Evolutionary conservation across 2,797 vertebrate species (phyloP).

Genomic region (Erithacus rubecula): DNA sequence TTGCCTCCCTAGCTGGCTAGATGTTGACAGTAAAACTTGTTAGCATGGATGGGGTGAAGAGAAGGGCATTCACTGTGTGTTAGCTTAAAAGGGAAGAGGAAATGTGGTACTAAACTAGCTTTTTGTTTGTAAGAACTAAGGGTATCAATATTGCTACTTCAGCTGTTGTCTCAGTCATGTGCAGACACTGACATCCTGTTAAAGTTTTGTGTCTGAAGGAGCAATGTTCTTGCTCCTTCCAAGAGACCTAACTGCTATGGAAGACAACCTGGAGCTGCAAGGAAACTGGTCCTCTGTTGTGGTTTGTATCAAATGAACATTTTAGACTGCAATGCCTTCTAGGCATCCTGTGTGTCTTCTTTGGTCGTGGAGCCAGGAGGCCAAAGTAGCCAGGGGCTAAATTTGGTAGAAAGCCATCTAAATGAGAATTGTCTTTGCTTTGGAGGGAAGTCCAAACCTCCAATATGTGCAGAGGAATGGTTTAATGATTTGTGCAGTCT

Average conservation of each 20-base stretch:
- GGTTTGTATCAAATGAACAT: not conserved
- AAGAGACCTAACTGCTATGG: not conserved
- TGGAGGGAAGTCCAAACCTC: not conserved
- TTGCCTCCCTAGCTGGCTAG: not conserved
- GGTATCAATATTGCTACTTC: not conserved
- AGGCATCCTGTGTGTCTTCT: not conserved
- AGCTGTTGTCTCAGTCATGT: not conserved
- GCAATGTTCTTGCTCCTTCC: not conserved
- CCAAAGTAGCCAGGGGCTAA: not conserved
- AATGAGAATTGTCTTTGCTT: not conserved
- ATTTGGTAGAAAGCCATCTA: not conserved
- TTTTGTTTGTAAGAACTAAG: not conserved
- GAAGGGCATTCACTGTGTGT: not conserved
- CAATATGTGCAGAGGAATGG: rapidly evolving
- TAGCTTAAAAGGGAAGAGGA: not conserved
- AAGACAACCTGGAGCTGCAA: not conserved
- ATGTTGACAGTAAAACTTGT: not conserved
- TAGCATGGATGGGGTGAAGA: not conserved
- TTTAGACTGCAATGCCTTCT: not conserved
- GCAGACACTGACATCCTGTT: not conserved
- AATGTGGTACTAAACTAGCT: not conserved
- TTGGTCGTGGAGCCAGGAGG: not conserved
- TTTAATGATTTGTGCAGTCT: not conserved
- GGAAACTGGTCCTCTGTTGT: not conserved
- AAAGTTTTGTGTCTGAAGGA: not conserved